Evolutionary conservation across 2,797 vertebrate species (phyloP).

Genomic region (Craterocephalus amniculus): DNA sequence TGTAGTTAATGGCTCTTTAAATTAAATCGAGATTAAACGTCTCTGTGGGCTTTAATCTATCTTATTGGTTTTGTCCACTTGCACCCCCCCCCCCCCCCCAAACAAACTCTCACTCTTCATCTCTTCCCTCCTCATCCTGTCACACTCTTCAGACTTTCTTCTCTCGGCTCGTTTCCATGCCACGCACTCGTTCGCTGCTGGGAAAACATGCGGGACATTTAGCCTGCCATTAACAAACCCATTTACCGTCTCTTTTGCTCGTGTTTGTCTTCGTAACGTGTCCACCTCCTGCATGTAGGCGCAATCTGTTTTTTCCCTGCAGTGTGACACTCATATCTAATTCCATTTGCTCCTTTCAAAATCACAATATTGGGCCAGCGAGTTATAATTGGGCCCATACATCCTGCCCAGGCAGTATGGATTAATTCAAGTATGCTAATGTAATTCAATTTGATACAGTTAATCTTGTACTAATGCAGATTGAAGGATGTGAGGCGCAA

Average conservation of each 20-base stretch:
- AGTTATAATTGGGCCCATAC: conserved; percentile 80
- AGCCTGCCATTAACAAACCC: conserved; percentile 12
- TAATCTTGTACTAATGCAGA: conserved; percentile 87
- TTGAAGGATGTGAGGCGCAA: conserved; percentile 85
- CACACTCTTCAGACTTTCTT: conserved; percentile 46
- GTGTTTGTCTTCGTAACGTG: conserved; percentile 35
- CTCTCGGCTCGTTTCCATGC: conserved; percentile 44
- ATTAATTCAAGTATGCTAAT: conserved; percentile 88
- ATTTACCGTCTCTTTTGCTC: neutral
- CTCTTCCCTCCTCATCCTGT: conserved; percentile 57
- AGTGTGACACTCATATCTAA: conserved; percentile 43
- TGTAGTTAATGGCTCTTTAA: conserved; percentile 86
- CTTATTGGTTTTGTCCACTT: conserved; percentile 45
- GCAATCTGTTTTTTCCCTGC: conserved; percentile 22
- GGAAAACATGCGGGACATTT: neutral
- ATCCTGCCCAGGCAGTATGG: conserved; percentile 75
- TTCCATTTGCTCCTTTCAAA: conserved; percentile 70
- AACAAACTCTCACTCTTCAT: conserved; percentile 42
- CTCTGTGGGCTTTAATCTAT: conserved; percentile 69
- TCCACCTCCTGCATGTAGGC: conserved; percentile 13
- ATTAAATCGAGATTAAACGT: conserved; percentile 84
- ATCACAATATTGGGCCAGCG: conserved; percentile 67
- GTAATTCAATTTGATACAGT: conserved; percentile 87
- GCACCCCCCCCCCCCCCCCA: neutral
- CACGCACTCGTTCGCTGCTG: conserved; percentile 2